Evolutionary conservation across 1,140 invertebrate species (phyloP).

Genomic region (Zaprionus taronus): DNA sequence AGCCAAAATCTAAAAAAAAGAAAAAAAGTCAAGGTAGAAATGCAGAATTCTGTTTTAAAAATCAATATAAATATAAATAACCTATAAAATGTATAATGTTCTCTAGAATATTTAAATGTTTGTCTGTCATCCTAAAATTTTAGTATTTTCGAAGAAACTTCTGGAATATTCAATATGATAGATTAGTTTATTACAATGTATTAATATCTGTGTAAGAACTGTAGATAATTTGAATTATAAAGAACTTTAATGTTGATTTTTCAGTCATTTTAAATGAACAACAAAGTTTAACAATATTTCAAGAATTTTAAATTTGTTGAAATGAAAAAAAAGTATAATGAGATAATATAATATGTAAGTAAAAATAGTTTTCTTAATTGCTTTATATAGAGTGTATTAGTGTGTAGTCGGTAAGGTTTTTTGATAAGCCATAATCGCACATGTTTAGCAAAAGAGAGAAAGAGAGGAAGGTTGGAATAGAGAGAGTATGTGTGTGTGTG

Average conservation of each 20-base stretch:
- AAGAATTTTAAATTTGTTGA: not conserved
- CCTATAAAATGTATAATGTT: not conserved
- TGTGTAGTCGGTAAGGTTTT: conserved; percentile 32
- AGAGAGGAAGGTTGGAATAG: not conserved
- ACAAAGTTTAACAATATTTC: not conserved
- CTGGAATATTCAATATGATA: not conserved
- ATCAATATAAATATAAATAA: not conserved
- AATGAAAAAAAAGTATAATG: conserved; percentile 1
- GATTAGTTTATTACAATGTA: not conserved
- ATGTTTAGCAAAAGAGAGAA: not conserved
- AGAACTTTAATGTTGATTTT: not conserved
- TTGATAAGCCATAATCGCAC: not conserved
- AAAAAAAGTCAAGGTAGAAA: not conserved
- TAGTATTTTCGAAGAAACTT: too few species aligned
- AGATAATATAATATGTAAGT: conserved; percentile 15
- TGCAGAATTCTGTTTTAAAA: not conserved
- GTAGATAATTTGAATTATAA: not conserved
- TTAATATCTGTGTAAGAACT: not conserved
- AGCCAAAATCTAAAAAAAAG: too few species aligned
- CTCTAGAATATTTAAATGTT: too few species aligned
- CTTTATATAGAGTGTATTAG: conserved; percentile 17
- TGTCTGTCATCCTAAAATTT: too few species aligned
- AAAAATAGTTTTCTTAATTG: not conserved
- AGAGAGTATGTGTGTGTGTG: not conserved
- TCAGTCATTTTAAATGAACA: not conserved